Conservation (phyloP, 2,888 invertebrate genomes). For the Blastobasis adustella region DNA sequence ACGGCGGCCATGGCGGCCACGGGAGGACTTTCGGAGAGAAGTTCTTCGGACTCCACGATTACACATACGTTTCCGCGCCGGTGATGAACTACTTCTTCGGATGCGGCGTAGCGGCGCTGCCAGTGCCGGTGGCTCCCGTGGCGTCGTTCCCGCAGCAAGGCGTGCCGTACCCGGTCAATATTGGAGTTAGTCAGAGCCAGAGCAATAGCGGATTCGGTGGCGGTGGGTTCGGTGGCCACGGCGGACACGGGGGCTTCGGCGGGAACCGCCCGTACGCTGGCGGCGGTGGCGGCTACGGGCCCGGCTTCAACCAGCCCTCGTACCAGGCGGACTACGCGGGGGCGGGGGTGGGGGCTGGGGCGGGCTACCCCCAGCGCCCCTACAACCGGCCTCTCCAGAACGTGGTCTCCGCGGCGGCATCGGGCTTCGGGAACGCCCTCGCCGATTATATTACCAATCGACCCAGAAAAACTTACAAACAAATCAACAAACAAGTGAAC, state of each 20-base stretch:
- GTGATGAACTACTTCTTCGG: slow-evolving; percentile 61
- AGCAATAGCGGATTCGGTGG: slow-evolving; percentile 13
- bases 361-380: slow-evolving; percentile 5
- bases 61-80: slow-evolving; percentile 56
- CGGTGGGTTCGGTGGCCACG: slow-evolving; percentile 13
- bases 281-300: slow-evolving; percentile 10
- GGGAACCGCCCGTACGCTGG: slow-evolving; percentile 19
- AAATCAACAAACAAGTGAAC: slow-evolving; percentile 49
- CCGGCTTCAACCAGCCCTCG: slow-evolving; percentile 5
- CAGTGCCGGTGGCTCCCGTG: slow-evolving; percentile 16
- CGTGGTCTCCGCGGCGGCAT: slow-evolving; percentile 56
- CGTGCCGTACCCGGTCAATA: slow-evolving; percentile 19
- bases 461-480: slow-evolving; percentile 49
- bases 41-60: slow-evolving; percentile 42
- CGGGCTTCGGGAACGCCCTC: slow-evolving; percentile 69
- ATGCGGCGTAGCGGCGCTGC: slow-evolving; percentile 34
- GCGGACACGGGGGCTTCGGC: slow-evolving; percentile 23
- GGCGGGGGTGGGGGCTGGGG: background rate
- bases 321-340: slow-evolving; percentile 1
- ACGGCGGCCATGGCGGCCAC: slow-evolving; percentile 16
- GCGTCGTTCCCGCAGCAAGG: slow-evolving; percentile 19
- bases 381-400: slow-evolving; percentile 41
- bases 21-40: slow-evolving; percentile 43
- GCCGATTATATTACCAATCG: slow-evolving; percentile 54
- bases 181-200: slow-evolving; percentile 21